Evolutionary conservation across 2,113 vertebrate genomes (phyloP).

Genomic region (Labeo rohita): DNA sequence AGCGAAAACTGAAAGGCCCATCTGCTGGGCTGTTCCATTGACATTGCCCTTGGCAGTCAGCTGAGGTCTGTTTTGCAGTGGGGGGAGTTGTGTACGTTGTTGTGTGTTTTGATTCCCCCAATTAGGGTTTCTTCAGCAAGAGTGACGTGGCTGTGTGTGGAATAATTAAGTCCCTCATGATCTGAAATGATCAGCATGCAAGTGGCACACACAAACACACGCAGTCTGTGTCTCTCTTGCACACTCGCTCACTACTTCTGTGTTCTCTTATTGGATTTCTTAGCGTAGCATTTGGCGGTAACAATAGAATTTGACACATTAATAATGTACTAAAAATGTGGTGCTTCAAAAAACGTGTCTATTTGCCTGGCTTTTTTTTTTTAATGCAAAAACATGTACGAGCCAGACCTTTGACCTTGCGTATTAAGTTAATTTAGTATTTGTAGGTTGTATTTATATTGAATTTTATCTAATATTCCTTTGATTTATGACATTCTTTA

Average conservation of each 20-base stretch:
- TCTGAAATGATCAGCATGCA: slow-evolving; percentile 45
- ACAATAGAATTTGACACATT: neutral
- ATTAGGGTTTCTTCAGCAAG: slow-evolving; percentile 51
- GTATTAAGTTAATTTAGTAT: too few species aligned
- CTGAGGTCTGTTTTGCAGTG: slow-evolving; percentile 50
- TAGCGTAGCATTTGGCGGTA: neutral
- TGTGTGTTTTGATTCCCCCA: slow-evolving; percentile 52
- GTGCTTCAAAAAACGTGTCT: too few species aligned
- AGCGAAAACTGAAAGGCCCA: slow-evolving; percentile 1
- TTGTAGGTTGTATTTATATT: too few species aligned
- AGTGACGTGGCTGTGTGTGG: slow-evolving; percentile 37
- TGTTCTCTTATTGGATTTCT: neutral
- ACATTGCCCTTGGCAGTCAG: slow-evolving; percentile 54
- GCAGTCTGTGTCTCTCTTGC: neutral
- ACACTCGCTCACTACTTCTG: neutral
- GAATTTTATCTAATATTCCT: too few species aligned
- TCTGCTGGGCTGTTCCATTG: slow-evolving; percentile 35
- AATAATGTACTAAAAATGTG: too few species aligned
- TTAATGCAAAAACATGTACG: too few species aligned
- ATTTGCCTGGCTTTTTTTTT: too few species aligned
- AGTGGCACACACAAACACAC: slow-evolving; percentile 38
- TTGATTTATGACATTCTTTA: too few species aligned
- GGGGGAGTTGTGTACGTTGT: slow-evolving; percentile 25
- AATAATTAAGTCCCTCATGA: slow-evolving; percentile 58
- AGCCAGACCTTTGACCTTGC: too few species aligned